These are phyloP conservation scores for Arothron firmamentum DNA, from an alignment of 2,113 vertebrate genomes.

Conservation along the genomic window DNA sequence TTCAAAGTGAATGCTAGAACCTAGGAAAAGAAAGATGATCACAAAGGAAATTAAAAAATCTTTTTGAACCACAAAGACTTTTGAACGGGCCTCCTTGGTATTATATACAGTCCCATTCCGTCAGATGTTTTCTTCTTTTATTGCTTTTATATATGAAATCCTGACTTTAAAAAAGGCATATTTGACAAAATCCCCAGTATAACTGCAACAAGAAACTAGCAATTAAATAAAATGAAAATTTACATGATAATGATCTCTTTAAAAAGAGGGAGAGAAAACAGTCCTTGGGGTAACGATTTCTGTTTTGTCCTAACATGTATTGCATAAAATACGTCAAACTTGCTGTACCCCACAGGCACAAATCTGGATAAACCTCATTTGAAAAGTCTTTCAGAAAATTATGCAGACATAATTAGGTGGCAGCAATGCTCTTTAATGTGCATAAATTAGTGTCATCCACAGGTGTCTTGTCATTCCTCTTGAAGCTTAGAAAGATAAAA, in stretches of 20 bases:
- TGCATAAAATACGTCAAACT: conserved; percentile 5
- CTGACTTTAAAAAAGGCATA: too few relatives aligned
- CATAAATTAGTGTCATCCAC: conserved; percentile 48
- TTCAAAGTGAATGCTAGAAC: conserved; percentile 12
- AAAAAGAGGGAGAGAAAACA: too few relatives aligned
- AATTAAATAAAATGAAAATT: too few relatives aligned
- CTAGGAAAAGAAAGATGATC: conserved; percentile 24
- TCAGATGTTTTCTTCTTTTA: too few relatives aligned
- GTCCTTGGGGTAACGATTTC: too few relatives aligned
- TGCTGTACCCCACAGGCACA: conserved; percentile 27
- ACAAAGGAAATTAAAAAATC: conserved; percentile 54
- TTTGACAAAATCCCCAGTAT: too few relatives aligned
- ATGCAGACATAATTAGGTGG: conserved; percentile 47
- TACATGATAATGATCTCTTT: too few relatives aligned
- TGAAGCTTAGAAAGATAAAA: conserved; percentile 39
- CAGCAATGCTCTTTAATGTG: conserved; percentile 47
- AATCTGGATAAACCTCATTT: conserved; percentile 43
- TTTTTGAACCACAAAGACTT: conserved; percentile 42
- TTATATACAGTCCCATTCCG: too few relatives aligned
- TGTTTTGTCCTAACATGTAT: too few relatives aligned
- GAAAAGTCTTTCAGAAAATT: conserved; percentile 51
- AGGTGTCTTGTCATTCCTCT: conserved; percentile 43
- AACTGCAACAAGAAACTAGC: too few relatives aligned
- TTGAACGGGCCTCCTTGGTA: too few relatives aligned
- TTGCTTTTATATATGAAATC: too few relatives aligned